phyloP scores from a whole-genome alignment of 2,888 invertebrate genomes.

The Cordylochernes scorpioides region DNA sequence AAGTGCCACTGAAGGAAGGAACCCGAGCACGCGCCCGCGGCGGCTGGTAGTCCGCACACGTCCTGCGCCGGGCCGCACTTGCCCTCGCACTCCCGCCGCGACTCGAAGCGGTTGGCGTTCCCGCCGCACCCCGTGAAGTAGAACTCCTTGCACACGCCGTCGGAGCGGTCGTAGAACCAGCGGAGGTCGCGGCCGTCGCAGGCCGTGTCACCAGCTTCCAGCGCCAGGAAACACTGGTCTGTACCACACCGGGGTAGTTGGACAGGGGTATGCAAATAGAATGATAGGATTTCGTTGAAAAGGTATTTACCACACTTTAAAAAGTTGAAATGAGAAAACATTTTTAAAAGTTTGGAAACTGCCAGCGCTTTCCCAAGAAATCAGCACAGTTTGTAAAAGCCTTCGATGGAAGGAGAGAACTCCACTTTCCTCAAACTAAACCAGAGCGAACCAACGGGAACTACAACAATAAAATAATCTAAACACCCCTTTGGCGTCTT shows the following conservation, averaged over 20 bases:
- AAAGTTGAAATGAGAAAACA: too few species aligned
- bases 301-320: too few species aligned
- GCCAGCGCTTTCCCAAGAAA: too few species aligned
- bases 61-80: conserved; percentile 24
- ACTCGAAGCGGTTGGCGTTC: conserved; percentile 54
- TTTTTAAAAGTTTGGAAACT: too few species aligned
- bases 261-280: too few species aligned
- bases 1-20: conserved; percentile 34
- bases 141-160: conserved; percentile 51
- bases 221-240: conserved; percentile 32
- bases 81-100: conserved; percentile 29
- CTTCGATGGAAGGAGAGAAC: too few species aligned
- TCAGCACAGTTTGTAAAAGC: too few species aligned
- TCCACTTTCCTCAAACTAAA: too few species aligned
- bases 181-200: conserved; percentile 30
- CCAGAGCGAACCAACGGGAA: too few species aligned
- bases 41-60: conserved; percentile 37
- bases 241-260: neutral
- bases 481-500: too few species aligned
- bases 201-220: conserved; percentile 37
- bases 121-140: conserved; percentile 63
- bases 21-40: conserved; percentile 36
- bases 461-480: too few species aligned
- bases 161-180: conserved; percentile 42
- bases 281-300: too few species aligned